Evolutionary conservation across 2,888 invertebrate species (phyloP).

Genomic region (Drosophila engyochracea): DNA sequence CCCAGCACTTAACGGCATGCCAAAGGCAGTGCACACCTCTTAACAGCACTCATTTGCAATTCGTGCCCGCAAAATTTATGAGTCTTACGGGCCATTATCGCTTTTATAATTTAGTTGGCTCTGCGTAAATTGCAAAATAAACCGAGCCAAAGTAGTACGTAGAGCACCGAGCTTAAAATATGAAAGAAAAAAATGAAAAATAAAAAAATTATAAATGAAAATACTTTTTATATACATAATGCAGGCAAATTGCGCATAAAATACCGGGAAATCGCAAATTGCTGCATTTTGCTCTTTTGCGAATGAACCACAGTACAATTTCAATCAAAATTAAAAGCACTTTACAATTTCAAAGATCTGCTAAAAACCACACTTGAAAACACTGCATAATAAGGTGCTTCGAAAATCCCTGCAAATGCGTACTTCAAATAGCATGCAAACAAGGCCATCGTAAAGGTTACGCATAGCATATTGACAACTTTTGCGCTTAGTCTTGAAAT

Average conservation of each 20-base stretch:
- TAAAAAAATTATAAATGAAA: slow-evolving; percentile 11
- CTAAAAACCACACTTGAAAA: slow-evolving; percentile 22
- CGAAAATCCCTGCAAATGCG: neutral
- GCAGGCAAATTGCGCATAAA: slow-evolving; percentile 50
- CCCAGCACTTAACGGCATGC: slow-evolving; percentile 51
- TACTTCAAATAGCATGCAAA: neutral
- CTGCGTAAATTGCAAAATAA: slow-evolving; percentile 28
- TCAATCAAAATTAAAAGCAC: slow-evolving; percentile 47
- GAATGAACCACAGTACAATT: slow-evolving; percentile 70
- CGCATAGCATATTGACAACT: slow-evolving; percentile 34
- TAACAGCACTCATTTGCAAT: slow-evolving; percentile 3
- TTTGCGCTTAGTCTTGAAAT: slow-evolving; percentile 30
- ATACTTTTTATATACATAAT: slow-evolving; percentile 39
- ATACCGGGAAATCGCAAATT: slow-evolving; percentile 18
- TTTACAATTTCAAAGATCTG: slow-evolving; percentile 37
- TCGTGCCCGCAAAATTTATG: slow-evolving; percentile 62
- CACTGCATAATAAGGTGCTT: slow-evolving; percentile 16
- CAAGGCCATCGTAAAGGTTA: slow-evolving; percentile 15
- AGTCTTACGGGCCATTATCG: slow-evolving; percentile 71
- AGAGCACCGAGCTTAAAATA: slow-evolving; percentile 14
- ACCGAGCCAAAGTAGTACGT: slow-evolving; percentile 19
- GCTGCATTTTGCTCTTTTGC: slow-evolving; percentile 37
- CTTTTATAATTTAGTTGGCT: slow-evolving; percentile 71
- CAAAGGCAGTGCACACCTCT: neutral
- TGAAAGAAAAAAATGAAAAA: slow-evolving; percentile 12